These are phyloP conservation scores for Grallaria varia DNA, from an alignment of 2,113 vertebrate genomes.

Conservation along the genomic window DNA sequence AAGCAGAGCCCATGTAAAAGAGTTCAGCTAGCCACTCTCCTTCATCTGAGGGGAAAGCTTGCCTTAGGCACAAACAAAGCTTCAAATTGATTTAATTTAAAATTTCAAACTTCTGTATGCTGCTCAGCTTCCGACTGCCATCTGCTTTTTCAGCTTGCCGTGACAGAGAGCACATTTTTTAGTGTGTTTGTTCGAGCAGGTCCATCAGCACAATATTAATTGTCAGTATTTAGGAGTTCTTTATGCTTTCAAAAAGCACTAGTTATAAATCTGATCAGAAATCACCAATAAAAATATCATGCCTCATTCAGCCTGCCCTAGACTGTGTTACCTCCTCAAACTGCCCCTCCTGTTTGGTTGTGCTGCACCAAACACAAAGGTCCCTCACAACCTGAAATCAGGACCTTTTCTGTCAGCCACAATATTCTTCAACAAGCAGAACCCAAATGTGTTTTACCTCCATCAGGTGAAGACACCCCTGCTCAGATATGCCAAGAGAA, in stretches of 20 bases:
- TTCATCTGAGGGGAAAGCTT: constrained; percentile 73
- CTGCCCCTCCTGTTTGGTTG: neutral
- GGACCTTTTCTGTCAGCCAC: neutral
- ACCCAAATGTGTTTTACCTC: neutral
- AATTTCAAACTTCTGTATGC: constrained; percentile 77
- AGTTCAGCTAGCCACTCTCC: constrained; percentile 67
- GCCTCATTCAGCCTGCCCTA: neutral
- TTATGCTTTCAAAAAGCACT: constrained; percentile 19
- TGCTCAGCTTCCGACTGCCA: constrained; percentile 78
- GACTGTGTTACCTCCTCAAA: neutral
- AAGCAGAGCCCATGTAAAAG: constrained; percentile 49
- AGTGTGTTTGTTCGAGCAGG: constrained; percentile 78
- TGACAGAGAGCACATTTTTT: constrained; percentile 74
- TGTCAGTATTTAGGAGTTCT: constrained; percentile 38
- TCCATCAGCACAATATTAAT: constrained; percentile 79
- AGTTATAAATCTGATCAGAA: constrained; percentile 65
- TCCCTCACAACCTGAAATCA: neutral
- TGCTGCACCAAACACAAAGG: neutral
- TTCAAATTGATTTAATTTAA: constrained; percentile 82
- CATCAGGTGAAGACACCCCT: neutral
- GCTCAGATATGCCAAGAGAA: neutral
- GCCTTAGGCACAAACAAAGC: constrained; percentile 78
- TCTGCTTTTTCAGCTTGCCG: constrained; percentile 75
- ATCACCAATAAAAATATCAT: constrained; percentile 49
- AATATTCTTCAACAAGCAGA: neutral